Evolutionary conservation across 53 echinoderm and acorn worm genomes (phyloP), one percentile per base, ranked within the genome.

Genomic region (Zoroaster sp.): DNA sequence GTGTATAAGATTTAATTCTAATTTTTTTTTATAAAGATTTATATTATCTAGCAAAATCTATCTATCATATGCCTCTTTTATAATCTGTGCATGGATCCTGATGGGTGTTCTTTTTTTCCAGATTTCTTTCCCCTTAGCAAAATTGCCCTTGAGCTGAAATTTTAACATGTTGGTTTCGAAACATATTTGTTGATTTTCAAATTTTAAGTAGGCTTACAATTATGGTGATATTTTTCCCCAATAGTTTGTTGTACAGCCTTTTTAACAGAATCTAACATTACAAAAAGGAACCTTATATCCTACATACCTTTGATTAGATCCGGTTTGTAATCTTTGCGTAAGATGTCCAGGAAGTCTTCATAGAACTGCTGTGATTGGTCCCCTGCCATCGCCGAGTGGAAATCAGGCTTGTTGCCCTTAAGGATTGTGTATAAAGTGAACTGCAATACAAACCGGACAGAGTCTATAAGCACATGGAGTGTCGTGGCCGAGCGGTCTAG

Each of bases 321-420:
- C 43, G 93, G 78, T 38, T 94, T 80, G 83, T 95, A 95, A 54
- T 92, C 95, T 79, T 97, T 94, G 35, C 89, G 78, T 17, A 97
- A 32, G 40, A 95, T 66, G n/a, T 83, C 92, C 54, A 97, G 92
- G 74, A 97, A 97, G 15, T 97, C 95, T 59, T 95, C 89, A 73
- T 97, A 97, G 91, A 92, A 97, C 44, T 52, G 59, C 53, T 95
- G 76, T 11, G 97, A 97, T 65, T 93, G 87, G n/a, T 97, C 95
- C 21, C 95, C 97, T 40, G 86, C 91, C 97, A 97, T 97, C 1
- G 97, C 95, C 39, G 80, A 90, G 68, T 97, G 97, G 67, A 95
- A 97, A 74, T 97, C 97, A 40, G 97, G 97, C 73, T 97, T 95
- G 72, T 95, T 97, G 0, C 97, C 95, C 75, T 95, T 97, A 75